phyloP scores from a whole-genome alignment of 2,113 vertebrate species.

The Genyomyrus donnyi region DNA sequence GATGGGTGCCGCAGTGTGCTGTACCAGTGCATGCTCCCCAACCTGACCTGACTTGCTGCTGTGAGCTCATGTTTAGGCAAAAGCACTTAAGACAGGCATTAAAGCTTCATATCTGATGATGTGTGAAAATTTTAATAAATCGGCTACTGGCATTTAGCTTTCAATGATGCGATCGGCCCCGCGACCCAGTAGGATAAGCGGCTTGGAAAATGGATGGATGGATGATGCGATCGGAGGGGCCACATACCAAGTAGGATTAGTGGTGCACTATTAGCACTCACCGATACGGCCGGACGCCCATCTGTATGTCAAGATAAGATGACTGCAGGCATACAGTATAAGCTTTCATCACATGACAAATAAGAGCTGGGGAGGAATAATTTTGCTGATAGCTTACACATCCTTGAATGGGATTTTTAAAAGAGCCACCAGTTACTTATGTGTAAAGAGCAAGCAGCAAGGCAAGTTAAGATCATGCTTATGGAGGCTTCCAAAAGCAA shows the following conservation, averaged over 20 bases:
- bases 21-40: too few relatives aligned
- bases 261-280: slow-evolving; percentile 40
- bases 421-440: neutral
- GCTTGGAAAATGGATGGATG: too few relatives aligned
- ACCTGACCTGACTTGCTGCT: too few relatives aligned
- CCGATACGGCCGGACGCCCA: slow-evolving; percentile 46
- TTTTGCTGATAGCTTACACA: neutral
- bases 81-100: neutral
- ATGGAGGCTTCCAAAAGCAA: neutral
- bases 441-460: neutral
- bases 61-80: neutral
- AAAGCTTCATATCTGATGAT: neutral
- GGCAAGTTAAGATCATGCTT: neutral
- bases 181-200: too few relatives aligned
- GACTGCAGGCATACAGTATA: slow-evolving; percentile 42
- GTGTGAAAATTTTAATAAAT: neutral
- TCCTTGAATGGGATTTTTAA: neutral
- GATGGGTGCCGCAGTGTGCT: too few relatives aligned
- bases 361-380: slow-evolving; percentile 43
- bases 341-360: slow-evolving; percentile 50
- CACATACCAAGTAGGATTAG: slow-evolving; percentile 37
- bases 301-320: slow-evolving; percentile 47
- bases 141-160: neutral
- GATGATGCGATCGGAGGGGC: neutral
- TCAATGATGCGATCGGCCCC: too few relatives aligned